Conservation (phyloP, 2,113 vertebrate species). For the Nettapus auritus region DNA sequence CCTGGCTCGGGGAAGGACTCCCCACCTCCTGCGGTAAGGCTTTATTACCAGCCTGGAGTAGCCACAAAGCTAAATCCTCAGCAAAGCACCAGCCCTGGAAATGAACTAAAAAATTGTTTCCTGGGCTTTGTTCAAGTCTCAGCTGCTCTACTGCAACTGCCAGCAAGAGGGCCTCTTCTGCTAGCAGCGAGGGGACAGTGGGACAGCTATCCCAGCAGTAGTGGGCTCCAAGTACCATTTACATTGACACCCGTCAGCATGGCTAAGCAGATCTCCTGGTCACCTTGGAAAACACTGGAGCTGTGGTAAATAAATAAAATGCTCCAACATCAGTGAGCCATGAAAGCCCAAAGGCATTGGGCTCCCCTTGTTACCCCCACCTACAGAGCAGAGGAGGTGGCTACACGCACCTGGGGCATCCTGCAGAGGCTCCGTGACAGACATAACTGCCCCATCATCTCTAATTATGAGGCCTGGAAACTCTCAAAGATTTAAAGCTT, state of each 20-base stretch:
- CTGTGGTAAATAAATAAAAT: neutral
- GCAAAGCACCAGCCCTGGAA: neutral
- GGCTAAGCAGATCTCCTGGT: neutral
- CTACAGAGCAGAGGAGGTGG: neutral
- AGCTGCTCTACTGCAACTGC: neutral
- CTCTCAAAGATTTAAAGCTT: neutral
- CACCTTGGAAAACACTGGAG: neutral
- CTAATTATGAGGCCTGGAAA: neutral
- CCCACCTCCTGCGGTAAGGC: neutral
- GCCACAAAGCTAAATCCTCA: neutral
- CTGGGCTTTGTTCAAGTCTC: neutral
- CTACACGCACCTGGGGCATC: neutral
- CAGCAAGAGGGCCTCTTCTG: slow-evolving; percentile 44
- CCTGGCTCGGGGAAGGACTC: neutral
- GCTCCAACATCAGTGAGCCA: neutral
- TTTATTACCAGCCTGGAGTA: neutral
- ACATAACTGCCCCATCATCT: neutral
- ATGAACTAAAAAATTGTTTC: neutral
- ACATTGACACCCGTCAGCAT: neutral
- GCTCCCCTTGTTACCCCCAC: neutral
- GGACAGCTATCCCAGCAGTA: neutral
- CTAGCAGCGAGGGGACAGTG: neutral
- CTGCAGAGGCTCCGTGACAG: neutral
- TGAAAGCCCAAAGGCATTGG: neutral
- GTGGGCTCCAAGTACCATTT: neutral